phyloP scores from a whole-genome alignment of 2,888 invertebrate genomes.

The Heliconius hortense region DNA sequence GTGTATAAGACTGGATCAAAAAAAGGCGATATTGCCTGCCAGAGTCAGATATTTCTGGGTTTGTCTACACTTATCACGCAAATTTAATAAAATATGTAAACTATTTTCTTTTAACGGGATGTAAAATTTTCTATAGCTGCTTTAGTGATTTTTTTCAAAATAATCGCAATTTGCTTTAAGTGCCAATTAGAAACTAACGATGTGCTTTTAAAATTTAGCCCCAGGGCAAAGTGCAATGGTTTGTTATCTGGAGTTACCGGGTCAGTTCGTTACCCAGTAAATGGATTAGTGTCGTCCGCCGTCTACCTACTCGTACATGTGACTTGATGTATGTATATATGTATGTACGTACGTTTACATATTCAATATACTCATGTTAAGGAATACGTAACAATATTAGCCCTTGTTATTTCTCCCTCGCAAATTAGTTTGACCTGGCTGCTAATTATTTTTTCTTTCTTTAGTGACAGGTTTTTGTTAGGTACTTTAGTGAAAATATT shows the following conservation, averaged over 20 bases:
- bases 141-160: not conserved
- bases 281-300: constrained; percentile 59
- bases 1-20: not conserved
- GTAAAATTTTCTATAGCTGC: not conserved
- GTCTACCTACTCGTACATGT: constrained; percentile 22
- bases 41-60: not conserved
- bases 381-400: constrained; percentile 24
- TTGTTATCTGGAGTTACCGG: constrained; percentile 59
- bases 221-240: constrained; percentile 55
- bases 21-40: not conserved
- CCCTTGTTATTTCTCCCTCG: constrained; percentile 13
- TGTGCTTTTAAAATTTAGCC: constrained; percentile 18
- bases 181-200: not conserved
- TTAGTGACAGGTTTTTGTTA: not conserved
- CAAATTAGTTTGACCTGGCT: constrained; percentile 12
- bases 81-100: not conserved
- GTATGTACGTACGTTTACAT: constrained; percentile 23
- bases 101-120: not conserved
- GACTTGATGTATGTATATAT: constrained; percentile 11
- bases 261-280: constrained; percentile 70
- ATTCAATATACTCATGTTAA: constrained; percentile 11
- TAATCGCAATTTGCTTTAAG: not conserved
- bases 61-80: not conserved
- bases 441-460: not conserved
- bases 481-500: not conserved